Evolutionary conservation across 2,113 vertebrate genomes (phyloP), one percentile per base, ranked within the genome.

Genomic region (Archilochus colubris): DNA sequence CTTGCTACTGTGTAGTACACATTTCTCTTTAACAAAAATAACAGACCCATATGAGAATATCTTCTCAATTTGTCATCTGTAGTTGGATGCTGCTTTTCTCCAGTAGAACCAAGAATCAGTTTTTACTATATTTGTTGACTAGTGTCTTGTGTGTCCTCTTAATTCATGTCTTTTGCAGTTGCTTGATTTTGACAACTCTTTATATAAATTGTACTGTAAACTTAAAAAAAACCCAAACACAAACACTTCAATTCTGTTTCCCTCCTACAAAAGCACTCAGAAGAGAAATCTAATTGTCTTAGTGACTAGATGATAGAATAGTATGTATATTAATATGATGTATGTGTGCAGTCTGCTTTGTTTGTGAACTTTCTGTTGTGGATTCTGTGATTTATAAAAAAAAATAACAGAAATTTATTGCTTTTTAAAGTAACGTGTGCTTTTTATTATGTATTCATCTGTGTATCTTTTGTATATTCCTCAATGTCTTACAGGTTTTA

Each of bases 1-100:
- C 12, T 14, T 33, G 10, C 27, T 54, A 11, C 4, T 20, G 1
- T 77, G 9, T 43, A 22, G 55, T 55, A 15, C 2, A 0, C 59
- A 28, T 53, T 95, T 75, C 8, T 85, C 28, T 72, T 73, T 50
- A 59, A 19, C 33, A 73, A 76, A 83, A 75, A 12, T 18, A 64
- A 33, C 48, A 85, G 14, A 31, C 2, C 2, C 19, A 0, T 14
- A 7, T 10, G 38, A 66, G 51, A 93, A 50, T 31, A 68, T 64
- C 19, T 8, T 85, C 40, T 55, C 54, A 75, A 54, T 93, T 82
- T 68, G 7, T 64, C n/a, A 50, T 58, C 62, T 33, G 19, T 19
- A 28, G 6, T 4, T 87, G 57, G 8, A 36, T 50, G 54, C 23
- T 58, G 3, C 44, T 85, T 89, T 82, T 79, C 54, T 79, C 40